phyloP scores from a whole-genome alignment of 2,888 invertebrate genomes.

The Platerodrilus igneus region DNA sequence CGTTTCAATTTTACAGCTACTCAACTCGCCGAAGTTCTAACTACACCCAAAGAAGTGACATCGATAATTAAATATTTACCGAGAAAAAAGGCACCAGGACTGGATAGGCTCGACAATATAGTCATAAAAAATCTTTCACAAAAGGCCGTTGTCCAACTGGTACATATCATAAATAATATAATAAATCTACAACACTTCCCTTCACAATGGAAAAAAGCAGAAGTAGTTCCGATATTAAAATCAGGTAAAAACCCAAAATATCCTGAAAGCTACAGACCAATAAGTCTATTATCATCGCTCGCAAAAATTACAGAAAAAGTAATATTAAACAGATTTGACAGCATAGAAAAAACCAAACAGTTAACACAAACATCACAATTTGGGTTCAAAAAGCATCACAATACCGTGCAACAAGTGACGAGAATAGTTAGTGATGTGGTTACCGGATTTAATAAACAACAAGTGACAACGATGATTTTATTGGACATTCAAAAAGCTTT shows the following conservation, averaged over 20 bases:
- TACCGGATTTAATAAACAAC: conserved; percentile 30
- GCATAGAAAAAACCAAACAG: conserved; percentile 11
- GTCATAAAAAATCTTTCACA: no score
- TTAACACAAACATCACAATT: conserved; percentile 28
- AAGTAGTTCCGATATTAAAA: no score
- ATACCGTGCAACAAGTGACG: conserved; percentile 32
- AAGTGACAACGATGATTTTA: conserved; percentile 31
- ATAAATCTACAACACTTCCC: no score
- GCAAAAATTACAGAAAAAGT: conserved; percentile 23
- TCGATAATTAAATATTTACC: no score
- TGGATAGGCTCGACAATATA: no score
- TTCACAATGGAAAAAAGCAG: no score
- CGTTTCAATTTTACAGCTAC: no score
- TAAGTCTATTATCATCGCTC: conserved; percentile 19
- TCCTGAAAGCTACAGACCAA: conserved; percentile 23
- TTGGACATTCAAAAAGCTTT: conserved; percentile 40
- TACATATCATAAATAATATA: no score
- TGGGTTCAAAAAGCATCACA: conserved; percentile 34
- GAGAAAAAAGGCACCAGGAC: no score
- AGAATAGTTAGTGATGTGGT: conserved; percentile 31
- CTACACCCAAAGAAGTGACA: no score
- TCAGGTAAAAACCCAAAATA: conserved; percentile 16
- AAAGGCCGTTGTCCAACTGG: no score
- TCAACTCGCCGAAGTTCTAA: no score
- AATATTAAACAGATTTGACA: conserved; percentile 12